These are phyloP conservation scores for Amiota mariae DNA, from an alignment of 2,888 invertebrate species.

Conservation along the genomic window DNA sequence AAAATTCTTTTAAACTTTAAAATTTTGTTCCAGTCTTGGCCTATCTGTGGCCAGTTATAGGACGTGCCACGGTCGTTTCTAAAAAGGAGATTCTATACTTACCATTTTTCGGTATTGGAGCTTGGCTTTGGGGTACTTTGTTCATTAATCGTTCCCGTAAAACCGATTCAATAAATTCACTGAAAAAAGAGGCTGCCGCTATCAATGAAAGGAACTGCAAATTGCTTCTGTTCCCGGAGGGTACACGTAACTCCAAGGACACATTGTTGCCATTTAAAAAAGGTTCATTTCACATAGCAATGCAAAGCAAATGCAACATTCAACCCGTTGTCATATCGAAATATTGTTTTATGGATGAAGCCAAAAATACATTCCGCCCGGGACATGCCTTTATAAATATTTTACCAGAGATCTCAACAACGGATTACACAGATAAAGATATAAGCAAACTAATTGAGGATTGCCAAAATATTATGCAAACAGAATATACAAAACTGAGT, in stretches of 20 bases:
- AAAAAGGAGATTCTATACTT: constrained; percentile 88
- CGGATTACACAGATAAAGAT: constrained; percentile 78
- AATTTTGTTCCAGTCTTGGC: constrained; percentile 76
- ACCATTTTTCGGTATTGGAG: constrained; percentile 88
- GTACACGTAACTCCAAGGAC: constrained; percentile 86
- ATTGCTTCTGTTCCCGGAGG: constrained; percentile 93
- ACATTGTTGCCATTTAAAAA: constrained; percentile 93
- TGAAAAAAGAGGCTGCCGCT: constrained; percentile 82
- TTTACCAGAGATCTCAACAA: constrained; percentile 82
- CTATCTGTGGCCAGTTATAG: constrained; percentile 88
- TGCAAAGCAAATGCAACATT: constrained; percentile 87
- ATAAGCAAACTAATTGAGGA: constrained; percentile 80
- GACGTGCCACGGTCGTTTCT: constrained; percentile 86
- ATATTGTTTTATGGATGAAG: constrained; percentile 82
- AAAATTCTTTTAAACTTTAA: constrained; percentile 16
- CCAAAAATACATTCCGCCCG: constrained; percentile 79
- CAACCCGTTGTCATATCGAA: constrained; percentile 91
- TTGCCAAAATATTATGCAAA: constrained; percentile 80
- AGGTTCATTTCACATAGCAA: constrained; percentile 95
- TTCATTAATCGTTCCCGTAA: constrained; percentile 87
- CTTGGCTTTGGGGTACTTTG: constrained; percentile 91
- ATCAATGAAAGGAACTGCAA: constrained; percentile 81
- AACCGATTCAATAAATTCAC: constrained; percentile 80
- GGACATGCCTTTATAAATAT: constrained; percentile 83
- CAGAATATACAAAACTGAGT: constrained; percentile 76